Evolutionary conservation across 2,797 vertebrate species (phyloP), one percentile per base, ranked within the genome.

Genomic region (Odontamblyopus lacepedii): DNA sequence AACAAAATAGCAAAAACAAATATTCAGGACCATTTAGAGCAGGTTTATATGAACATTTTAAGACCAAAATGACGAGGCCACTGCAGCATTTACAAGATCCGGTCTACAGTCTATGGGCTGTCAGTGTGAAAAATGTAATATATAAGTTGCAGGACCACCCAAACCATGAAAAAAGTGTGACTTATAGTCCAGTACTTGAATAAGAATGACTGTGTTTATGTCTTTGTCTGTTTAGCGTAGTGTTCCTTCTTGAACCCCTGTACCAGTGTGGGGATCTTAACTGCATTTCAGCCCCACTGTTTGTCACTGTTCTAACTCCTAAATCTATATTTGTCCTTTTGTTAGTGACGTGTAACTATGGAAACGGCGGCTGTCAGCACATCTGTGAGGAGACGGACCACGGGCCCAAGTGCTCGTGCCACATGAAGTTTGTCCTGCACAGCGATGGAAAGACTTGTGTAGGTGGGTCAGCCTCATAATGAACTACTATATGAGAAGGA

Each of bases 321-420:
- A 9, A 6, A n/a, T 35, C 16, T 29, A 50, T 79, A 7, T 86
- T 70, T 87, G 23, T 87, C 27, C 81, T 67, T 87, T 55, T 85
- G 59, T 15, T 87, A 99, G 98, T 99, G 94, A 99, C 98, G 0
- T 99, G 98, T 91, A 99, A 99, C 94, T 99, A 99, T 0, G 98
- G 98, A 3, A 99, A 99, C 0, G 97, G 98, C 1, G 98, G 97
- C 61, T 99, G 98, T 92, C 98, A 99, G 89, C 98, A 99, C 90
- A 97, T 98, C 8, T 99, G 98, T 0, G 98, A 99, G 0, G 98
- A 99, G 92, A 97, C 95, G 0, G 97, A 99, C 75, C 95, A 98
- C 69, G 97, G 96, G 0, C 98, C 96, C 83, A 96, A 95, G 73
- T 99, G 98, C 0, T 95, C 95, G 71, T 99, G 98, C 88, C 97